Evolutionary conservation across 2,888 invertebrate species (phyloP).

Genomic region (Microctonus aethiopoides): DNA sequence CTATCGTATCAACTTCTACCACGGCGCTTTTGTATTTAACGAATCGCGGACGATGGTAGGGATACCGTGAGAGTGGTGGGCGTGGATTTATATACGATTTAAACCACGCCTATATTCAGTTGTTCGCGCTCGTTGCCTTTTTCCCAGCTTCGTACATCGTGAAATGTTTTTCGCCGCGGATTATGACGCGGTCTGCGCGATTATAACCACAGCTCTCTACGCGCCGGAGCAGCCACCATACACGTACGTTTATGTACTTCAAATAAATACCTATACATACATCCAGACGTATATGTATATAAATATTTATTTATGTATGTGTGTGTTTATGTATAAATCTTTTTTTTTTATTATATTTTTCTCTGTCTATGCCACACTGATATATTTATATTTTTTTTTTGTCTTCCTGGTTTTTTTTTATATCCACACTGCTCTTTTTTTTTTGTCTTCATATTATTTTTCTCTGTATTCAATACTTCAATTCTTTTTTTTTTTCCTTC

Average conservation of each 20-base stretch:
- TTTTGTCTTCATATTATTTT: conserved; percentile 11
- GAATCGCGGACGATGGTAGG: conserved; percentile 46
- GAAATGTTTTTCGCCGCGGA: conserved; percentile 67
- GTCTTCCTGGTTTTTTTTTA: conserved; percentile 1
- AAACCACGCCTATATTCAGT: conserved; percentile 27
- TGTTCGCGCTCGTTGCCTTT: conserved; percentile 51
- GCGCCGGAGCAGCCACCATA: conserved; percentile 32
- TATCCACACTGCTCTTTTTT: neutral
- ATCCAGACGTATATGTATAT: conserved; percentile 4
- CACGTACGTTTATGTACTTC: conserved; percentile 27
- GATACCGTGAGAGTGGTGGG: conserved; percentile 36
- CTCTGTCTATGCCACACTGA: neutral
- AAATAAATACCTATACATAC: conserved; percentile 5
- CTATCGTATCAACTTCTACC: neutral
- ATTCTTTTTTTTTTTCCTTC: conserved; percentile 36
- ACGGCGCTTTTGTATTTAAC: conserved; percentile 18
- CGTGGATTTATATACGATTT: conserved; percentile 49
- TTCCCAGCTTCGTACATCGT: conserved; percentile 60
- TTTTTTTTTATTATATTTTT: conserved; percentile 11
- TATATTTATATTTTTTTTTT: conserved; percentile 11
- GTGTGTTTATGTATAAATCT: too few relatives aligned
- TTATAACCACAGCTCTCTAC: conserved; percentile 61
- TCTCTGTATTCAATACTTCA: conserved; percentile 33
- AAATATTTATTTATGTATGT: too few relatives aligned
- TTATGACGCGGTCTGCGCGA: conserved; percentile 67